Base-by-base conservation (phyloP, 2,113 vertebrate species). In the Dromaius novaehollandiae region DNA sequence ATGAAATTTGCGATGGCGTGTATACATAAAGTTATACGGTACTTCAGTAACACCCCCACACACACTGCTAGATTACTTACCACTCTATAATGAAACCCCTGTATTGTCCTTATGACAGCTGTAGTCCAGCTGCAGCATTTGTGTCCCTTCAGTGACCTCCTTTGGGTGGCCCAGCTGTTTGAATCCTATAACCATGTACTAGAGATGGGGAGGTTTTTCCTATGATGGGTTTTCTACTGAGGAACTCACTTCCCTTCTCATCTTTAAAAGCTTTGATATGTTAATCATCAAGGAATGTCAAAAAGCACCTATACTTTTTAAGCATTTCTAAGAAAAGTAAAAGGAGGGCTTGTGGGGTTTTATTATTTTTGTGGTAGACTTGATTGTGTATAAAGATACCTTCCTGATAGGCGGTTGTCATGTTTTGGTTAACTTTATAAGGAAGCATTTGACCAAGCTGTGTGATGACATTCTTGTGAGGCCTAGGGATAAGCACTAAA, bases 141-240 rank as follows among this genome's bases (percentile, higher is more conserved):
- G 40, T 92, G 94, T 93, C 93, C 90, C 73, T 88, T 93, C 71
- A 36, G 74, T 94, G 86, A 94, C 92, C 88, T 93, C 79, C 55
- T 88, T n/a, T 40, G 91, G 88, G 83, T 92, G 73, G 77, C 87
- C 83, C 92, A 95, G 81, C 79, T 88, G 79, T 84, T 74, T 69
- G 56, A 64, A 73, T 94, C 44, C 78, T 60, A 6, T 18, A 55
- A n/a, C 88, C 24, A 5, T 46, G 19, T 24, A 13, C 68, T 88
- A 44, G 42, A 70, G 48, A 20, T 18, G 46, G 63, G 74, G 24
- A 34, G 66, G 42, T 46, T 69, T 51, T 69, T 86, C 46, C 63
- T 61, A 1, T 22, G n/a, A 51, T 28, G 77, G 36, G 28, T 46
- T 96, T 93, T 86, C 76, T 89, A 19, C 93, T n/a, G 61, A 94